These are phyloP conservation scores for Odontamblyopus lacepedii DNA, from an alignment of 2,797 vertebrate genomes.

Conservation along the genomic window DNA sequence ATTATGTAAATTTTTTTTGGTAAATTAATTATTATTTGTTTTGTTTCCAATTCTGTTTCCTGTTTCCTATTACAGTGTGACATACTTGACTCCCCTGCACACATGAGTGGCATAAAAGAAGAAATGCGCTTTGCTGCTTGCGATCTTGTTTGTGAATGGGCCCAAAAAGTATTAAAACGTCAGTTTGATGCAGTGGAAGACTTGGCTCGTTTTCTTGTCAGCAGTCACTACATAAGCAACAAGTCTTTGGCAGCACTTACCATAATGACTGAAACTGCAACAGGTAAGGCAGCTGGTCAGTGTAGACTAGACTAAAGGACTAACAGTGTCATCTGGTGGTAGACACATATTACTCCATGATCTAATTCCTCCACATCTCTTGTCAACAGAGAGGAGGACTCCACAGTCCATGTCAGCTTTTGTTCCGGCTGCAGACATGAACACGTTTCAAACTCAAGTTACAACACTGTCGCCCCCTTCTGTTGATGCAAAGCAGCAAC, in stretches of 20 bases:
- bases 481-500: constrained; percentile 96
- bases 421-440: constrained; percentile 87
- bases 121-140: constrained; percentile 93
- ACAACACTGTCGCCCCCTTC: constrained; percentile 88
- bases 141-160: constrained; percentile 97
- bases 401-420: constrained; percentile 88
- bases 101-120: constrained; percentile 88
- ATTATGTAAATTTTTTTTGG: background rate
- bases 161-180: constrained; percentile 97
- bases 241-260: constrained; percentile 97
- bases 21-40: background rate
- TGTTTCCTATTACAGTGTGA: constrained; percentile 80
- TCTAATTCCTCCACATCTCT: constrained; percentile 1
- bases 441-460: constrained; percentile 91
- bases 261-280: constrained; percentile 89
- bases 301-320: background rate
- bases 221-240: constrained; percentile 97
- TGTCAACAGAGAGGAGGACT: constrained; percentile 83
- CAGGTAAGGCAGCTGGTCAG: constrained; percentile 77
- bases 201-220: constrained; percentile 94
- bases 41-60: constrained; percentile 19
- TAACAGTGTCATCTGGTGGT: constrained; percentile 64
- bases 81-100: constrained; percentile 83
- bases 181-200: constrained; percentile 95
- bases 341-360: constrained; percentile 14